phyloP scores from a whole-genome alignment of 2,888 invertebrate genomes.

The Coelopa pilipes region DNA sequence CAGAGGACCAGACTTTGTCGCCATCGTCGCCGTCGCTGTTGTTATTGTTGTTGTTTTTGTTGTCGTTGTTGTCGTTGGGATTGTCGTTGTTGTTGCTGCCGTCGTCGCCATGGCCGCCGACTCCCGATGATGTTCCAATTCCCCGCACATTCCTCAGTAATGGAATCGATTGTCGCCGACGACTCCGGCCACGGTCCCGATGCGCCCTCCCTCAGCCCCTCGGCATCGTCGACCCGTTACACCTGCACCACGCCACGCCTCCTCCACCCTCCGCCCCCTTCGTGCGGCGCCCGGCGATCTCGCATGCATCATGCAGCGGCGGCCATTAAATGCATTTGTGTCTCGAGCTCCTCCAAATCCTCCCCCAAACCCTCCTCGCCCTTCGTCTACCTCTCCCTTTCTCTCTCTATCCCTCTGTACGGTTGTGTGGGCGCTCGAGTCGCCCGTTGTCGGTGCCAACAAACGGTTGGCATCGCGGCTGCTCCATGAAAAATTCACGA shows the following conservation, averaged over 20 bases:
- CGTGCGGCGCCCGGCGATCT: background rate
- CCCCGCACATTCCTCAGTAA: conserved; percentile 5
- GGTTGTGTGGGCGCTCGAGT: background rate
- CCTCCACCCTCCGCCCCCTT: background rate
- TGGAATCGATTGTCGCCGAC: background rate
- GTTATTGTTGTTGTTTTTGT: too few relatives aligned
- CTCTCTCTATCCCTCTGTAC: background rate
- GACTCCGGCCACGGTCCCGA: background rate
- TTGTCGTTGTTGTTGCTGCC: too few relatives aligned
- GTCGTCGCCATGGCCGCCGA: background rate
- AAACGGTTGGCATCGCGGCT: conserved; percentile 3
- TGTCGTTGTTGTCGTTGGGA: background rate
- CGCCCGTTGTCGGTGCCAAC: background rate
- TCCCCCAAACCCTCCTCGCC: background rate
- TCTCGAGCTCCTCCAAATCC: background rate
- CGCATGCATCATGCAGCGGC: conserved; percentile 1
- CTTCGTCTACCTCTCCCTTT: too few relatives aligned
- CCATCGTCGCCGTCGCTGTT: background rate
- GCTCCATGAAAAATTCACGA: conserved; percentile 13
- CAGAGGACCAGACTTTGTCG: background rate
- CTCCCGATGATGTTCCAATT: conserved; percentile 19
- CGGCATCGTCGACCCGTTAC: background rate
- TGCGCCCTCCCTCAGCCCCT: background rate
- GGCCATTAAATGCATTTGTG: conserved; percentile 18
- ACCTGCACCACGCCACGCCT: background rate